A percentile compares a stretch with the other conserved stretches of the same genome.
These are phyloP conservation scores for Astatoreochromis straeleni DNA, from an alignment of 2,113 vertebrate species.

Conservation along the genomic window DNA sequence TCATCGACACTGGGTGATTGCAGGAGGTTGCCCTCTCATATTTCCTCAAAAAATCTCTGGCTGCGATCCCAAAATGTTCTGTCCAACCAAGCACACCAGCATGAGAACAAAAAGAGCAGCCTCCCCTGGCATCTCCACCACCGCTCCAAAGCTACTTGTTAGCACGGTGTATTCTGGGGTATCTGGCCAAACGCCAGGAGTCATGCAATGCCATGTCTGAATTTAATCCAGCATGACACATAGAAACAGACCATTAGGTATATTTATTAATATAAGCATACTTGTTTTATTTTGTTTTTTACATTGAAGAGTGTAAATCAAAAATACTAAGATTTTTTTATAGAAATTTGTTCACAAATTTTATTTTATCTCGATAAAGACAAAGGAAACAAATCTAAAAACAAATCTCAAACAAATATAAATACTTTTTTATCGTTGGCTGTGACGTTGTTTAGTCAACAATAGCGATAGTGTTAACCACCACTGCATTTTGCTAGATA, in stretches of 20 bases:
- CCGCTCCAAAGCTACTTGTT: constrained; percentile 28
- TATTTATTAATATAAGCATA: background rate
- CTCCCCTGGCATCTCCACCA: constrained; percentile 3
- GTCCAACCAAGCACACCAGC: constrained; percentile 31
- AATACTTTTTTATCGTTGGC: background rate
- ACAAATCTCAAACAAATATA: background rate
- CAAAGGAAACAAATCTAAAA: background rate
- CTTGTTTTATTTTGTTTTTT: background rate
- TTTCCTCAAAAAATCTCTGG: constrained; percentile 48
- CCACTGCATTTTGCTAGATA: background rate
- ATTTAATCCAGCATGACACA: background rate
- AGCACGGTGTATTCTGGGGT: constrained; percentile 15
- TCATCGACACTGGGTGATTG: constrained; percentile 42
- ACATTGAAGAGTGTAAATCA: background rate
- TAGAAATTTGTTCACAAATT: background rate
- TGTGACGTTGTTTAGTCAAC: background rate
- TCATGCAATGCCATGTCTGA: background rate
- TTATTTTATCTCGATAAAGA: background rate
- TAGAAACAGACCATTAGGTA: background rate
- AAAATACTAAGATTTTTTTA: background rate
- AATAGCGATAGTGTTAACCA: background rate
- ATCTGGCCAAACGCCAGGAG: constrained; percentile 18
- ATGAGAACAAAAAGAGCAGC: constrained; percentile 2
- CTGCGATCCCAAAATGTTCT: constrained; percentile 35
- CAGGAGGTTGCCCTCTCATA: constrained; percentile 50